Percentiles rank a stretch among this genome's conserved stretches.
Evolutionary conservation across 2,113 vertebrate species (phyloP).

Genomic region (Phaethornis superciliosus): DNA sequence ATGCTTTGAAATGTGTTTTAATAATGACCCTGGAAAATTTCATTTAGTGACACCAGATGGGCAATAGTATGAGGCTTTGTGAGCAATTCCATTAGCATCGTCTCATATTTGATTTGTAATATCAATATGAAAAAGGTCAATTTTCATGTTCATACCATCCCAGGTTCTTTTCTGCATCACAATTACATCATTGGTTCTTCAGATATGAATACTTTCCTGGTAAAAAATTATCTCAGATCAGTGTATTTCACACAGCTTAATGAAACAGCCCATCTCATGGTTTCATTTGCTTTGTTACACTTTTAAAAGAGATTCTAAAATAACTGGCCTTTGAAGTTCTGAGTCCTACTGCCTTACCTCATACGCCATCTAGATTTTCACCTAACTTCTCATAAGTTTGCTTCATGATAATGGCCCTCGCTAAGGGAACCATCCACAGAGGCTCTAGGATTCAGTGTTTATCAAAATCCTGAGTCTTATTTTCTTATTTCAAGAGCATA

Average conservation of each 20-base stretch:
- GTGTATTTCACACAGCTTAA: not conserved
- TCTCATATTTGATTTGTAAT: conserved; percentile 11
- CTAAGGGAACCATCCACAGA: not conserved
- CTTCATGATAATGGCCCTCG: not conserved
- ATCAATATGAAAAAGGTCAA: not conserved
- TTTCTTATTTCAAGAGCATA: conserved; percentile 39
- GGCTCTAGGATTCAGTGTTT: not conserved
- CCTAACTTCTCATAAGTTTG: not conserved
- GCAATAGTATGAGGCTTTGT: not conserved
- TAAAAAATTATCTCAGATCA: not conserved
- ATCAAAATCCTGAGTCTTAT: conserved; percentile 28
- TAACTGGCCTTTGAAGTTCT: not conserved
- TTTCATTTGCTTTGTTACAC: conserved; percentile 2
- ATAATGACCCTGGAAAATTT: not conserved
- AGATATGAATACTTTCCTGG: not conserved
- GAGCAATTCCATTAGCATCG: not conserved
- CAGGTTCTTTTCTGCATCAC: not conserved
- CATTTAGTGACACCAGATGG: not conserved
- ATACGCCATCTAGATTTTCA: not conserved
- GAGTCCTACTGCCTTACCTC: not conserved
- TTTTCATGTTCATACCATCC: not conserved
- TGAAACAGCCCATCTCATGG: not conserved
- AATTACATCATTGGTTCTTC: not conserved
- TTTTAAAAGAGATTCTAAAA: conserved; percentile 26
- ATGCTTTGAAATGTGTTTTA: not conserved